Evolutionary conservation across 1,140 invertebrate genomes (phyloP).

Genomic region (Ruditapes philippinarum): DNA sequence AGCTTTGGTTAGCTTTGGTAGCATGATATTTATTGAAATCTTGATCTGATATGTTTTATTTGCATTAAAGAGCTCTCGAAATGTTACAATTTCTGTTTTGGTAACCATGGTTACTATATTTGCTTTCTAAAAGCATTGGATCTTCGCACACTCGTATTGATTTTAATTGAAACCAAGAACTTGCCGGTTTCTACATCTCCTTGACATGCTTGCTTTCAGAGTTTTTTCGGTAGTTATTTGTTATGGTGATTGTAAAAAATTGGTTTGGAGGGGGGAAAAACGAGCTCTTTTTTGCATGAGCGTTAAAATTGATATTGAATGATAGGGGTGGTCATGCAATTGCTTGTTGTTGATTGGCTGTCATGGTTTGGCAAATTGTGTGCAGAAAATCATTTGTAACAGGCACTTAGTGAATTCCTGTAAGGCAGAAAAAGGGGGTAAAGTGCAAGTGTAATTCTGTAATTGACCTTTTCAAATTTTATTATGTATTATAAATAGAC

Average conservation of each 20-base stretch:
- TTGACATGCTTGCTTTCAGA: constrained; percentile 20
- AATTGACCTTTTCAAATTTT: too few relatives aligned
- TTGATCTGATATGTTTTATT: constrained; percentile 50
- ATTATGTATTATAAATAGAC: too few relatives aligned
- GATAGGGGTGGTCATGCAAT: too few relatives aligned
- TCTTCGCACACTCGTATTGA: constrained; percentile 30
- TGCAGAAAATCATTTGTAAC: too few relatives aligned
- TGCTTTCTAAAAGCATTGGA: constrained; percentile 56
- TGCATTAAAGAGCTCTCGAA: constrained; percentile 50
- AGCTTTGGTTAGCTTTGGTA: constrained; percentile 25
- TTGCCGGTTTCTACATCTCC: background rate
- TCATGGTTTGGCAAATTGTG: too few relatives aligned
- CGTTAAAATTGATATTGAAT: too few relatives aligned
- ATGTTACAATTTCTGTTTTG: constrained; percentile 48
- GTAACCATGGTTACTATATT: constrained; percentile 40
- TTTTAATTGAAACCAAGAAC: constrained; percentile 47
- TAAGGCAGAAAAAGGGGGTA: too few relatives aligned
- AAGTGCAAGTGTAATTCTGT: too few relatives aligned
- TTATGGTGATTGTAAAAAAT: background rate
- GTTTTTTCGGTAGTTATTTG: constrained; percentile 1
- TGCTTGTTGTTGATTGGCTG: too few relatives aligned
- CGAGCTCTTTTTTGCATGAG: too few relatives aligned
- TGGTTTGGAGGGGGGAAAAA: background rate
- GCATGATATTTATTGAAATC: constrained; percentile 11
- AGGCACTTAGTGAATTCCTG: too few relatives aligned